Conservation (phyloP, 2,888 invertebrate species). For the Drosophila borealis region DNA sequence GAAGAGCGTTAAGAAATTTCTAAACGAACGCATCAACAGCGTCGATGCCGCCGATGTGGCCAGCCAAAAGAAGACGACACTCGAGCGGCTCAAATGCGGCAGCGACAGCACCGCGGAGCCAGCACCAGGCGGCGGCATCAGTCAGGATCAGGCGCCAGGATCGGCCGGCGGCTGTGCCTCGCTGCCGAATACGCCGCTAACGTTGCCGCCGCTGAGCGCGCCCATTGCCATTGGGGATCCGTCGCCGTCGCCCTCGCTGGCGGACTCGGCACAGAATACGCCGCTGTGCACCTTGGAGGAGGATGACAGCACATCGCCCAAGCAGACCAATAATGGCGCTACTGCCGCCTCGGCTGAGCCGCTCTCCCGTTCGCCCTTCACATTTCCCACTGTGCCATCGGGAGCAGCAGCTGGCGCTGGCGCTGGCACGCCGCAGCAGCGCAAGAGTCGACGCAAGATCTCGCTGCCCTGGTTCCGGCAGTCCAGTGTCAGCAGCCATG, state of each 20-base stretch:
- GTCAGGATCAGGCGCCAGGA: not conserved
- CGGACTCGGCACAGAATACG: conserved; percentile 69
- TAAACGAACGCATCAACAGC: conserved; percentile 84
- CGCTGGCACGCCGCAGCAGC: conserved; percentile 85
- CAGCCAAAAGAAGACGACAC: conserved; percentile 48
- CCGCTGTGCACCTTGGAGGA: conserved; percentile 68
- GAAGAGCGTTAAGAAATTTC: conserved; percentile 84
- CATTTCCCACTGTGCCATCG: conserved; percentile 63
- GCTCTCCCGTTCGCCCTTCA: conserved; percentile 66
- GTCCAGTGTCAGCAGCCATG: conserved; percentile 89
- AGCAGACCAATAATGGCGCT: conserved; percentile 43
- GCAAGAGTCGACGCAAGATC: conserved; percentile 93
- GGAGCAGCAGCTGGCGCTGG: conserved; percentile 83
- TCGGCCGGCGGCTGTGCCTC: conserved; percentile 51
- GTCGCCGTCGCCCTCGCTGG: conserved; percentile 70
- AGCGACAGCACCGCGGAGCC: conserved; percentile 19
- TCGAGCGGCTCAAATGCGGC: conserved; percentile 66
- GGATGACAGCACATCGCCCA: conserved; percentile 65
- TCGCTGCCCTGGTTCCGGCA: conserved; percentile 96
- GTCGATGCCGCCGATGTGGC: conserved; percentile 72
- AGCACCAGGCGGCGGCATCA: conserved; percentile 1
- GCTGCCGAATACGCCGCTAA: conserved; percentile 65
- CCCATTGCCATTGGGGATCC: conserved; percentile 71
- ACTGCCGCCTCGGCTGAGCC: conserved; percentile 31
- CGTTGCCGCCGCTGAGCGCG: conserved; percentile 58